Percentiles rank a stretch among this genome's conserved stretches.
Conservation (phyloP, 1,140 invertebrate species). For the Ceratina australensis region DNA sequence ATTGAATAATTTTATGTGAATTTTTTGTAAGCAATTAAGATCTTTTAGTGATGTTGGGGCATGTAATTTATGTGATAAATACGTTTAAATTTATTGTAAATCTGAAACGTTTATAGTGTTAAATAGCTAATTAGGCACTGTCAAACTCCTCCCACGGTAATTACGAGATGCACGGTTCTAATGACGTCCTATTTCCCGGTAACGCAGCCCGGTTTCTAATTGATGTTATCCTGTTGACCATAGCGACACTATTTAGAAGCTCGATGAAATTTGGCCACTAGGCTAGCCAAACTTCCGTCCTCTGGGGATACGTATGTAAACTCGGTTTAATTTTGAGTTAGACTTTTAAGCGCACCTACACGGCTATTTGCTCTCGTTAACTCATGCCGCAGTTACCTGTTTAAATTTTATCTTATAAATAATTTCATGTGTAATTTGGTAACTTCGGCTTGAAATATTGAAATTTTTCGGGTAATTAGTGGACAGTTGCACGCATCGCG, state of each 20-base stretch:
- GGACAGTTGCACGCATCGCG: too few species aligned
- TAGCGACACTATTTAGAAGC: neutral
- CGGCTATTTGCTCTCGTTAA: neutral
- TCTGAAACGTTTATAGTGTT: neutral
- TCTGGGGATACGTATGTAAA: neutral
- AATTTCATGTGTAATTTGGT: too few species aligned
- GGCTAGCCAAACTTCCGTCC: neutral
- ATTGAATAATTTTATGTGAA: too few species aligned
- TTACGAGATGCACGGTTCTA: neutral
- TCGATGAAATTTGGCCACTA: neutral
- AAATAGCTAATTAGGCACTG: neutral
- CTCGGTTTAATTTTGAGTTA: neutral
- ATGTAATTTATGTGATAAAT: too few species aligned
- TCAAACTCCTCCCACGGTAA: slow-evolving; percentile 7
- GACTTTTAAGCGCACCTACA: neutral
- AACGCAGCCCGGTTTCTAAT: slow-evolving; percentile 6
- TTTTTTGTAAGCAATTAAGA: too few species aligned
- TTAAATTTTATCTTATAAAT: neutral
- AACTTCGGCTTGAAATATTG: too few species aligned
- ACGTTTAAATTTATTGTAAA: too few species aligned
- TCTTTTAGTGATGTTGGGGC: too few species aligned
- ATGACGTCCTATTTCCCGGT: neutral
- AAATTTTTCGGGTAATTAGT: too few species aligned
- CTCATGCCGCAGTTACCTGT: neutral
- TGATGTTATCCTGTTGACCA: neutral